These are phyloP conservation scores for Chironex yamaguchii DNA, from an alignment of 30 jellyfish, hydroid and myxozoan genomes.

Conservation along the genomic window DNA sequence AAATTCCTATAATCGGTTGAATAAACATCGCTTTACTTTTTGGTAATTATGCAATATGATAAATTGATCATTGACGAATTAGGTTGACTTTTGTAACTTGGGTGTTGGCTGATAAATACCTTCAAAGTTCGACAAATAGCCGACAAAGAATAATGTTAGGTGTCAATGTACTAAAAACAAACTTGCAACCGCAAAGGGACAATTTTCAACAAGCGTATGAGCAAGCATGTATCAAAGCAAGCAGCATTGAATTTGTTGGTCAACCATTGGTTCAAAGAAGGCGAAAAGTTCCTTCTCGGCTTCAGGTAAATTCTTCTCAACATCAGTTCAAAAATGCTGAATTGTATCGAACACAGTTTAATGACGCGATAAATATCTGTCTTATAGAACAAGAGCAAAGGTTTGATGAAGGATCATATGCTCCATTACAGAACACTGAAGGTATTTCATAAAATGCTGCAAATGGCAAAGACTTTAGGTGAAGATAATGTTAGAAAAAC, in stretches of 20 bases:
- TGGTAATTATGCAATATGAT: no score
- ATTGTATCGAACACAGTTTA: not conserved
- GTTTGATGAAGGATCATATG: slow-evolving; percentile 39
- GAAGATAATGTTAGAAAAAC: slow-evolving; percentile 1
- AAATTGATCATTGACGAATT: no score
- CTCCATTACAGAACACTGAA: slow-evolving; percentile 36
- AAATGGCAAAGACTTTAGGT: slow-evolving; percentile 18
- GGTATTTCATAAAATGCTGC: slow-evolving; percentile 37
- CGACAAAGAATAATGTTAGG: no score
- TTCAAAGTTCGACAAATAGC: no score
- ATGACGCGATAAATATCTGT: slow-evolving; percentile 40
- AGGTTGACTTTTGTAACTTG: no score
- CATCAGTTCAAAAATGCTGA: slow-evolving; percentile 8
- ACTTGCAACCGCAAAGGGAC: slow-evolving; percentile 33
- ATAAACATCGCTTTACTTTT: no score
- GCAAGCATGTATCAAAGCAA: slow-evolving; percentile 16
- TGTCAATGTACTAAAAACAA: no score
- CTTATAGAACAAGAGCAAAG: slow-evolving; percentile 9
- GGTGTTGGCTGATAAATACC: no score
- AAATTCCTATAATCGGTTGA: no score
- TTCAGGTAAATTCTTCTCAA: slow-evolving; percentile 21
- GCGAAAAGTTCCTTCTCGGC: slow-evolving; percentile 33
- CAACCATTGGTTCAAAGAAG: slow-evolving; percentile 32
- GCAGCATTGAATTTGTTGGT: not conserved
- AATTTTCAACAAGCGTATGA: not conserved